phyloP scores from a whole-genome alignment of 1,140 invertebrate genomes.

The Bathynomus jamesi region DNA sequence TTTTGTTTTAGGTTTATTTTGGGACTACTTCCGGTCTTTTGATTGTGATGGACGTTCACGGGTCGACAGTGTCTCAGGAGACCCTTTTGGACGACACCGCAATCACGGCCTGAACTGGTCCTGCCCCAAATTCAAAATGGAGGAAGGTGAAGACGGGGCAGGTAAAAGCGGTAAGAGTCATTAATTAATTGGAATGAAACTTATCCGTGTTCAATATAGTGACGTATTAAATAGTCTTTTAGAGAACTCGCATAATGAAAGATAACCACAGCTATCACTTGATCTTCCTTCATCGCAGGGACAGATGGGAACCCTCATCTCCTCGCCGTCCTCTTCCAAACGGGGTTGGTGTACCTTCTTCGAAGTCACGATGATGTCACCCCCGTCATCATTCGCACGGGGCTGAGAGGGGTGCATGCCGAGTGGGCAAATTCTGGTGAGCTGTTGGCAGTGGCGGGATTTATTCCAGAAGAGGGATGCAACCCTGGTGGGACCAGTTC shows the following conservation, averaged over 20 bases:
- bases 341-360: slow-evolving; percentile 78
- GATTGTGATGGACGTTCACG: slow-evolving; percentile 92
- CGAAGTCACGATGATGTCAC: slow-evolving; percentile 87
- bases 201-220: no score
- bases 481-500: slow-evolving; percentile 38
- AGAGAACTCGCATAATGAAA: no score
- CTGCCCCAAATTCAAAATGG: slow-evolving; percentile 97
- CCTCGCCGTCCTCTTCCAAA: slow-evolving; percentile 77
- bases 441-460: slow-evolving; percentile 83
- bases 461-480: slow-evolving; percentile 41
- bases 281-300: no score
- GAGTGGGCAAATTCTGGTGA: slow-evolving; percentile 95
- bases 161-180: slow-evolving; percentile 10
- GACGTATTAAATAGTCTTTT: no score
- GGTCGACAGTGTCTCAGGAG: slow-evolving; percentile 86
- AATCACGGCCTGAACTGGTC: slow-evolving; percentile 91
- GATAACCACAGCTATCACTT: no score
- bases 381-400: slow-evolving; percentile 73
- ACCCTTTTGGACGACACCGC: slow-evolving; percentile 63
- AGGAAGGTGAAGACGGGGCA: slow-evolving; percentile 68
- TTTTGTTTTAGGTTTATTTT: slow-evolving; percentile 68
- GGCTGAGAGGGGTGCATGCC: slow-evolving; percentile 45
- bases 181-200: no score
- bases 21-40: slow-evolving; percentile 61
- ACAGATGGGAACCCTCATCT: no score